These are phyloP conservation scores for Bombyx mori DNA, from an alignment of 1,140 invertebrate genomes.

Conservation along the genomic window ASM3026992v2 NC_085117.1:15245001-15245500, in stretches of 20 bases:
- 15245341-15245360: conserved; percentile 5
- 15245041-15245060: conserved; percentile 31
- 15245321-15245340: conserved; percentile 5
- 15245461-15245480: neutral
- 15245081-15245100: neutral
- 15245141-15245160: conserved; percentile 30
- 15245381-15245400: too few species aligned
- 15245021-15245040: conserved; percentile 36
- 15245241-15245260: conserved; percentile 43
- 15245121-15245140: too few species aligned
- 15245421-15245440: neutral
- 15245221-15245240: conserved; percentile 33
- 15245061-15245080: too few species aligned
- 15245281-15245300: conserved; percentile 33
- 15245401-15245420: neutral
- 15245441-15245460: conserved; percentile 7
- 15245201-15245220: conserved; percentile 35
- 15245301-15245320: neutral
- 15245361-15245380: too few species aligned
- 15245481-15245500: too few species aligned
- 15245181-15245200: conserved; percentile 41
- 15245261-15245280: conserved; percentile 31
- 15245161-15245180: conserved; percentile 25
- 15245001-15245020: conserved; percentile 45
- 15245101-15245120: too few species aligned